These are phyloP conservation scores for Masticophis lateralis DNA, from an alignment of 2,797 vertebrate species.

Conservation along the genomic window DNA sequence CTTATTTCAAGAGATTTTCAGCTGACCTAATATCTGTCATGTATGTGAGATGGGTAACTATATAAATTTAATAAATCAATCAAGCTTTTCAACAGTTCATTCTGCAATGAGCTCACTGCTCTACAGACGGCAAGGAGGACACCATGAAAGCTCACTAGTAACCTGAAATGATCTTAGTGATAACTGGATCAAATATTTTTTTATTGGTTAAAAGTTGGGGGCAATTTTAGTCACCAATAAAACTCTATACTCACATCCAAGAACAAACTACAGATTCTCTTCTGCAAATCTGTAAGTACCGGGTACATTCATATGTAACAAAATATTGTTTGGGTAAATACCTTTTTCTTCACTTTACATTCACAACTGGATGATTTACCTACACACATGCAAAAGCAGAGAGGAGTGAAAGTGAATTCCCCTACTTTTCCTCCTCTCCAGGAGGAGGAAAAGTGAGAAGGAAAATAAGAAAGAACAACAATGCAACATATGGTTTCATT, in stretches of 20 bases:
- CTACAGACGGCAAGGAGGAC: neutral
- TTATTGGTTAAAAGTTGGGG: neutral
- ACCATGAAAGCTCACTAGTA: neutral
- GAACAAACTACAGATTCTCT: neutral
- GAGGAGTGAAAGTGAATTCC: neutral
- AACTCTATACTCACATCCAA: neutral
- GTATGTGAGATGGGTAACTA: neutral
- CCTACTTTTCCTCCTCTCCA: neutral
- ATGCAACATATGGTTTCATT: neutral
- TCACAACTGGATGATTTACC: neutral
- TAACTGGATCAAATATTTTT: neutral
- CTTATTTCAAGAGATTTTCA: neutral
- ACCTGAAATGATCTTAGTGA: neutral
- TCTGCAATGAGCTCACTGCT: neutral
- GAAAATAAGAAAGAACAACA: neutral
- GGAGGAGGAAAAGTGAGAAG: neutral
- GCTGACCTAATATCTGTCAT: neutral
- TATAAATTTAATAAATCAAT: neutral
- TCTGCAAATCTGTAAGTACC: neutral
- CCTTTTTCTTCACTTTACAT: neutral
- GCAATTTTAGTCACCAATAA: neutral
- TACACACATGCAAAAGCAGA: neutral
- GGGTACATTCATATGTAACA: neutral
- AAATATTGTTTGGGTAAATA: neutral
- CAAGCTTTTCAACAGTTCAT: neutral